Evolutionary conservation across 2,888 invertebrate species (phyloP).

Genomic region (Tineola bisselliella): DNA sequence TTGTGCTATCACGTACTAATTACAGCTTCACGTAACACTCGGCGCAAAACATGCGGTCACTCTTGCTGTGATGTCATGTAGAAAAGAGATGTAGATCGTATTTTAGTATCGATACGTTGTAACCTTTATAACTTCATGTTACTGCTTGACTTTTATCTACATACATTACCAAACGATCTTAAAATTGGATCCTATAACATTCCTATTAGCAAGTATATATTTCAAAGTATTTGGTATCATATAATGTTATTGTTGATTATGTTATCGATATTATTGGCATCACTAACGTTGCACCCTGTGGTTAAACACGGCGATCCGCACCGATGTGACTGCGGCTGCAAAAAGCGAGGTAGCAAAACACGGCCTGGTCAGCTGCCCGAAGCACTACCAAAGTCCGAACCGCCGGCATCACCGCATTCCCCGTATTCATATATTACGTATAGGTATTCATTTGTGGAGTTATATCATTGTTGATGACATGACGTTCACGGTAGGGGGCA

Average conservation of each 20-base stretch:
- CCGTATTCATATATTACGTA: not conserved
- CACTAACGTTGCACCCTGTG: conserved; percentile 16
- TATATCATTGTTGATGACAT: not conserved
- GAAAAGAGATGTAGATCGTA: not conserved
- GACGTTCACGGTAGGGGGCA: not conserved
- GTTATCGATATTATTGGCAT: not conserved
- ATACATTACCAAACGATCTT: too few species aligned
- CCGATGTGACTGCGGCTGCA: conserved; percentile 28
- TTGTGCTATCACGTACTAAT: conserved; percentile 54
- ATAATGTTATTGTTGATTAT: too few species aligned
- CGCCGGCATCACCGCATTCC: not conserved
- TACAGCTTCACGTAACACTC: conserved; percentile 52
- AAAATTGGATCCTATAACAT: too few species aligned
- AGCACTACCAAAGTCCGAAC: not conserved
- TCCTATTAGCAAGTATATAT: too few species aligned
- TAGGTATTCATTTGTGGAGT: not conserved
- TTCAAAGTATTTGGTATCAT: not conserved
- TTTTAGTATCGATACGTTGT: not conserved
- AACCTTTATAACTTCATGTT: not conserved
- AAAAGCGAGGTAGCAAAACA: conserved; percentile 45
- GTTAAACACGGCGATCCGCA: conserved; percentile 22
- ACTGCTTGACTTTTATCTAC: too few species aligned
- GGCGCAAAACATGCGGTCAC: conserved; percentile 45
- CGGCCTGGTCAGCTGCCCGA: conserved; percentile 17
- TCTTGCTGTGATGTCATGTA: conserved; percentile 1